Evolutionary conservation across 1,140 invertebrate species (phyloP).

Genomic region (Bombus turneri): DNA sequence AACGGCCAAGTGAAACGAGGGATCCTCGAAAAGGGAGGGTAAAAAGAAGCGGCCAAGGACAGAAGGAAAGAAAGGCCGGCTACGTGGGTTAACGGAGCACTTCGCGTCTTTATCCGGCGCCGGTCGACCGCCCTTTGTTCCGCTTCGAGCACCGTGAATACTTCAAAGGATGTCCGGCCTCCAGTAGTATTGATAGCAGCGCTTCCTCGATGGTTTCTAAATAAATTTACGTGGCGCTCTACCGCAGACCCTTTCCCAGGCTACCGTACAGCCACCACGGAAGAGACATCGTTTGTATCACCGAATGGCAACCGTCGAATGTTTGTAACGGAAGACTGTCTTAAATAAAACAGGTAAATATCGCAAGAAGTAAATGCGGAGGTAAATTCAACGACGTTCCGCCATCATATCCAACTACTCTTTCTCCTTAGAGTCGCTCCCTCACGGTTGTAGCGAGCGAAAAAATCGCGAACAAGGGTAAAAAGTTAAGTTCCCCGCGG

Average conservation of each 20-base stretch:
- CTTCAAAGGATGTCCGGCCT: slow-evolving; percentile 54
- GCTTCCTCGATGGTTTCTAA: slow-evolving; percentile 20
- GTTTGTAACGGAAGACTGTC: neutral
- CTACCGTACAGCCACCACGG: neutral
- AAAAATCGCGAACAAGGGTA: slow-evolving; percentile 24
- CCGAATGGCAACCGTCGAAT: neutral
- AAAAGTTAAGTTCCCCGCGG: slow-evolving; percentile 31
- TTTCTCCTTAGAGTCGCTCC: neutral
- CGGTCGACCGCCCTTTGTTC: slow-evolving; percentile 62
- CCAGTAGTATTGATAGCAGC: slow-evolving; percentile 47
- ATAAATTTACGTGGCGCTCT: slow-evolving; percentile 43
- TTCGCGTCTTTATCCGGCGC: slow-evolving; percentile 64
- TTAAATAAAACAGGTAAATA: neutral
- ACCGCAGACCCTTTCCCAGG: neutral
- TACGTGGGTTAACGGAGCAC: slow-evolving; percentile 54
- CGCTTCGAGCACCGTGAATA: slow-evolving; percentile 64
- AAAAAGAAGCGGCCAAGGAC: slow-evolving; percentile 20
- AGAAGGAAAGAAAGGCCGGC: slow-evolving; percentile 12
- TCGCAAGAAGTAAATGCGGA: neutral
- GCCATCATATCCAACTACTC: neutral
- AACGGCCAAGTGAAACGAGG: slow-evolving; percentile 52
- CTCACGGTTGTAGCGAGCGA: neutral
- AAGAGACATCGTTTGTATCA: neutral
- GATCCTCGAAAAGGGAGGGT: neutral
- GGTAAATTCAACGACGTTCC: neutral